A percentile compares a stretch with the other conserved stretches of the same genome.
Conservation (phyloP, 2,888 invertebrate species). For the Lepidocyrtinus sp. region DNA sequence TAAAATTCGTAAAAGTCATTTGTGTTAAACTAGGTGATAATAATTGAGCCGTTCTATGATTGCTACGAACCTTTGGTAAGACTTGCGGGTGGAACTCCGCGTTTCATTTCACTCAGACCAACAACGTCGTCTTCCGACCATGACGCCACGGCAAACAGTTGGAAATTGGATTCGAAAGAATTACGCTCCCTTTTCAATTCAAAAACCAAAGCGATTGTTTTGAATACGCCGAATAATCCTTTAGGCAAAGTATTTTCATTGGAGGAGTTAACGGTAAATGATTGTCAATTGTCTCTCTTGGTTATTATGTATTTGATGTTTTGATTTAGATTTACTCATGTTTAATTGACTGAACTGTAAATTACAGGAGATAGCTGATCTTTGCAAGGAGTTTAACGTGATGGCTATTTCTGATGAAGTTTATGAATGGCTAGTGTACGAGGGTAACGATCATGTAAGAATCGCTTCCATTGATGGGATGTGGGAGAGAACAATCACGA, state of each 20-base stretch:
- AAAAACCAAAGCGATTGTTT: constrained; percentile 93
- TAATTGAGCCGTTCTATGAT: constrained; percentile 68
- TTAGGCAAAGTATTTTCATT: constrained; percentile 89
- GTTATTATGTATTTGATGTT: too few relatives aligned
- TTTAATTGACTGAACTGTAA: constrained; percentile 73
- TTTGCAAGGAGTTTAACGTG: constrained; percentile 94
- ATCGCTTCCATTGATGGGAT: constrained; percentile 83
- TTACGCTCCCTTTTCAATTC: constrained; percentile 84
- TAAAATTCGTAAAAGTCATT: constrained; percentile 10
- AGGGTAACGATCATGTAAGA: constrained; percentile 86
- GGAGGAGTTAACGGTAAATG: constrained; percentile 74
- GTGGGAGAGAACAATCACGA: constrained; percentile 78
- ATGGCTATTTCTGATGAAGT: constrained; percentile 97
- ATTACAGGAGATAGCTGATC: constrained; percentile 84
- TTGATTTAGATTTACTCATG: background rate
- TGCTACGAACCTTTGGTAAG: constrained; percentile 73
- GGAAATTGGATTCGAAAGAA: constrained; percentile 89
- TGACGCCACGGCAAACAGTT: constrained; percentile 84
- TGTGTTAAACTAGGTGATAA: constrained; percentile 63
- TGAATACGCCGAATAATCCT: constrained; percentile 99
- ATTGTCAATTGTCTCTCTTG: too few relatives aligned
- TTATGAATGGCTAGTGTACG: constrained; percentile 92
- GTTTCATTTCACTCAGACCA: constrained; percentile 88
- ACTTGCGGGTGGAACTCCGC: constrained; percentile 88
- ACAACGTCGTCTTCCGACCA: constrained; percentile 24